Percentiles rank a stretch among this genome's conserved stretches.
phyloP scores from a whole-genome alignment of 2,888 invertebrate genomes.

The Drosophila cognata region DNA sequence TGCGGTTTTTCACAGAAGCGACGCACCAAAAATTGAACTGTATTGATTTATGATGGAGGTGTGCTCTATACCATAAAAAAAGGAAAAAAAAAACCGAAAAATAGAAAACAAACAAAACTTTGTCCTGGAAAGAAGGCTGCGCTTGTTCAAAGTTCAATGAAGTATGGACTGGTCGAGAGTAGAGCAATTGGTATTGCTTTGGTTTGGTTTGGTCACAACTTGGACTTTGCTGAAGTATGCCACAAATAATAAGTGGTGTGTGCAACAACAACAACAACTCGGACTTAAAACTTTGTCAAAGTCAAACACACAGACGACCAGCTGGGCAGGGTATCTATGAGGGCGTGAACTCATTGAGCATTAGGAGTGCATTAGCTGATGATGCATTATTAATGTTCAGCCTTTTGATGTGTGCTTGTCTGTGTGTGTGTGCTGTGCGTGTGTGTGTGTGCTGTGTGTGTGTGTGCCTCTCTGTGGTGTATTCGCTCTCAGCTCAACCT shows the following conservation, averaged over 20 bases:
- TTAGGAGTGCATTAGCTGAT: slow-evolving; percentile 71
- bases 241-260: slow-evolving; percentile 55
- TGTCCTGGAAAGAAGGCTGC: slow-evolving; percentile 45
- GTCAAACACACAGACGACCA: slow-evolving; percentile 67
- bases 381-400: slow-evolving; percentile 71
- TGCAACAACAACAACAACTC: slow-evolving; percentile 1
- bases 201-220: slow-evolving; percentile 47
- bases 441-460: background rate
- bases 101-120: slow-evolving; percentile 47
- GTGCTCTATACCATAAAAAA: slow-evolving; percentile 16
- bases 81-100: background rate
- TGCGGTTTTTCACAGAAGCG: slow-evolving; percentile 29
- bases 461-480: background rate
- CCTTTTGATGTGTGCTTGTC: slow-evolving; percentile 44
- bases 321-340: slow-evolving; percentile 17
- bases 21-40: slow-evolving; percentile 66
- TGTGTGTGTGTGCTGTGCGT: background rate
- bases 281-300: slow-evolving; percentile 67
- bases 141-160: slow-evolving; percentile 70
- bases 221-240: slow-evolving; percentile 46
- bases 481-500: slow-evolving; percentile 10
- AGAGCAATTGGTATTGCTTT: slow-evolving; percentile 14
- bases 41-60: slow-evolving; percentile 76
- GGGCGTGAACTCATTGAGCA: slow-evolving; percentile 54
- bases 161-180: slow-evolving; percentile 56